A percentile compares a stretch with the other conserved stretches of the same genome.
These are phyloP conservation scores for Orthonyx spaldingii DNA, from an alignment of 2,113 vertebrate species.

Conservation along the genomic window DNA sequence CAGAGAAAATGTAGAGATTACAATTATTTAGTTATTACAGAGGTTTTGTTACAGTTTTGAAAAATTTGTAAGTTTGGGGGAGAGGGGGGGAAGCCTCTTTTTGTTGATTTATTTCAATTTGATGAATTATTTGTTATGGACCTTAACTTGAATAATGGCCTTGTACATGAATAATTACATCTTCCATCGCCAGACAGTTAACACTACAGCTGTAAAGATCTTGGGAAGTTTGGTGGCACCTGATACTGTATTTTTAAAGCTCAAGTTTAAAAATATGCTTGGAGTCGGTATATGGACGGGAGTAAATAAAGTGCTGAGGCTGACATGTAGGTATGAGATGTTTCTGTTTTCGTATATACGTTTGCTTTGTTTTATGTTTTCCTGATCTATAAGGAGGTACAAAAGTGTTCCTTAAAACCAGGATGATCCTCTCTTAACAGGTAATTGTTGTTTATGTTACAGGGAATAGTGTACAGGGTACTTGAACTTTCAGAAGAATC, in stretches of 20 bases:
- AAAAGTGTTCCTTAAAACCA: neutral
- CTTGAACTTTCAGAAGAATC: neutral
- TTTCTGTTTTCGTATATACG: neutral
- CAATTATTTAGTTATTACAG: neutral
- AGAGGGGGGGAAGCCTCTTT: neutral
- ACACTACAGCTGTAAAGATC: neutral
- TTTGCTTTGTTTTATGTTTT: neutral
- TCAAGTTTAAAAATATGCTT: neutral
- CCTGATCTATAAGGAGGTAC: neutral
- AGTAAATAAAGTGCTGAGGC: neutral
- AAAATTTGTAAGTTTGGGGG: neutral
- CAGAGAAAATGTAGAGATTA: neutral
- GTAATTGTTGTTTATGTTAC: neutral
- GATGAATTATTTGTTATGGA: rapidly evolving
- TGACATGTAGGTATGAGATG: neutral
- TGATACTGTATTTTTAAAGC: neutral
- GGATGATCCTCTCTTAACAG: neutral
- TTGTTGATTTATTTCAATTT: neutral
- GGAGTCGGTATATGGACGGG: neutral
- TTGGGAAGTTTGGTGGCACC: neutral
- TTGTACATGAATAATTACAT: neutral
- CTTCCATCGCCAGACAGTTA: neutral
- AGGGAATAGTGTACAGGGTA: neutral
- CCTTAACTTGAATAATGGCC: neutral
- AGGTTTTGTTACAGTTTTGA: too few species aligned